Base-by-base conservation (phyloP, 2,888 invertebrate species). In the Physocephala rufipes region DNA sequence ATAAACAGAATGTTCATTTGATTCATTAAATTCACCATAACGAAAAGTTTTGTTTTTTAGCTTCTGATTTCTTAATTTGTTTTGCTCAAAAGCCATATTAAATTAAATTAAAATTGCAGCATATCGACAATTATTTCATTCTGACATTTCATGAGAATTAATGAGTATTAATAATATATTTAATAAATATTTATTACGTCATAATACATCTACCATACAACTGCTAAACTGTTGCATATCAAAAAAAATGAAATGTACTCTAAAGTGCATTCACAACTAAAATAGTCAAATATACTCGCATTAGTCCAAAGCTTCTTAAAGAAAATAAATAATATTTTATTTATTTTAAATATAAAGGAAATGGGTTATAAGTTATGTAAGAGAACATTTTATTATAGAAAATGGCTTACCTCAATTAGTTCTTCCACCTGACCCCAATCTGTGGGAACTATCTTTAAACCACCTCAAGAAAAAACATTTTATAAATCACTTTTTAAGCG, bases 391-490 rank as follows among this genome's bases (percentile, higher is more conserved):
- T 49, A 58, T 64, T 21, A 73, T 71, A 53, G 72, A 63, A n/a
- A 67, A 71, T 69, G 72, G 73, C 72, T 71, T 71, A 66, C 36
- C 62, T 67, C 24, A 74, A 76, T 76, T 78, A 74, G 80, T 76
- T 77, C 82, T 81, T 81, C 82, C 81, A 80, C 75, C 79, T 76
- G 74, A 62, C 70, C 67, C 45, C 53, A 69, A 55, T 62, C 73
- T 68, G 65, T 70, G 73, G 70, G 71, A 71, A 67, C 71, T 69
- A 66, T 59, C 67, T 61, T 68, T 63, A 36, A 68, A 73, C 73
- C 74, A 74, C 74, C 74, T 73, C 55, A 45, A 66, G 30, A 72
- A 68, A 72, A 49, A 30, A 68, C 26, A 28, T n/a, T 62, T 61
- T 61, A 9, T 58, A 43, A 28, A 53, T 45, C 51, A 55, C 15